Evolutionary conservation across 2,113 vertebrate genomes (phyloP), one percentile per base, ranked within the genome.

Genomic region (Larimichthys polyactis): DNA sequence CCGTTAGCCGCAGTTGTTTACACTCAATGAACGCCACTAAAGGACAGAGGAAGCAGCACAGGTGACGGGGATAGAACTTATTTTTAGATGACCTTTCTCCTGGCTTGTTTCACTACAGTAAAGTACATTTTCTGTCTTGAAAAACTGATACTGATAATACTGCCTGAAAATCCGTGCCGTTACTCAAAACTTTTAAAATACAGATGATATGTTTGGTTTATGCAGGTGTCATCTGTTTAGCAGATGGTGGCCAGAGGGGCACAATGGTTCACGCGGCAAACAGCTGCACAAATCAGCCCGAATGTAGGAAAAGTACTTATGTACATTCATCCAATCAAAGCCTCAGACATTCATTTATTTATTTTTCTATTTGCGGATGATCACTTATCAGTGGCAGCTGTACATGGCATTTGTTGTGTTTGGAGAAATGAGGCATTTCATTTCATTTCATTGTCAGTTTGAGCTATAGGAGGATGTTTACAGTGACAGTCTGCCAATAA

Each of bases 381-480:
- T 72, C n/a, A 57, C 57, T 52, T 24, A 12, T 0, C 88, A 97
- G 96, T 96, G 89, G 96, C 96, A 0, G 96, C 95, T 96, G 90
- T 96, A 94, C 88, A 95, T 96, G 10, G 95, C 96, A 88, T 96
- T 97, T 2, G 91, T 95, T 68, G 96, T 49, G 43, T 78, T 57
- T 68, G 20, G 29, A 36, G 59, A 43, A 81, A 71, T 62, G 10
- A 66, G 70, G 63, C 52, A 72, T 84, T 86, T 73, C 16, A 80
- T 86, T 85, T 75, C 36, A 59, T 65, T 79, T 24, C 24, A 24
- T 79, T 80, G 72, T 71, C 71, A 81, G 54, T 51, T 57, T 80
- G 71, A 87, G 77, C 62, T 75, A 85, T 77, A 87, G 79, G 69
- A 48, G 62, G 64, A 72, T 89, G 84, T 88, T 87, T 86, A 71